A percentile compares a stretch with the other conserved stretches of the same genome.
Evolutionary conservation across 2,113 vertebrate species (phyloP).

Genomic region (Oncorhynchus nerka): DNA sequence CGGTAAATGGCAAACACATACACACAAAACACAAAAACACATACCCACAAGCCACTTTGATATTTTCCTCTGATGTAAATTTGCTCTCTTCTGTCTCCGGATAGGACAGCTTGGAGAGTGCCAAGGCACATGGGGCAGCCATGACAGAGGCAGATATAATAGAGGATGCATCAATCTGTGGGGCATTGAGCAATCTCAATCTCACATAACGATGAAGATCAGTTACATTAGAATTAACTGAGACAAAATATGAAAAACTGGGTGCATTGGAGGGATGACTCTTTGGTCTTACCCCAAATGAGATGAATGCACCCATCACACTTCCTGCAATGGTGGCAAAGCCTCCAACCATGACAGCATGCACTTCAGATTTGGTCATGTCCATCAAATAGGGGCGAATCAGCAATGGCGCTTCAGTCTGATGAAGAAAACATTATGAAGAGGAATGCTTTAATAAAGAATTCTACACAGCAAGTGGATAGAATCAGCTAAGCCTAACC

Average conservation of each 20-base stretch:
- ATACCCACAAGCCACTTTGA: conserved; percentile 73
- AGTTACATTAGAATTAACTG: not conserved
- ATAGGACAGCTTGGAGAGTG: conserved; percentile 89
- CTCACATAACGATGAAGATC: not conserved
- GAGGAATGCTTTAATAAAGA: not conserved
- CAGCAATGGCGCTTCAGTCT: conserved; percentile 90
- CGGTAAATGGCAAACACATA: conserved; percentile 43
- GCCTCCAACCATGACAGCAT: conserved; percentile 90
- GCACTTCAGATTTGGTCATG: conserved; percentile 92
- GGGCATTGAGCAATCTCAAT: not conserved
- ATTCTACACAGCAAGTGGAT: too few relatives aligned
- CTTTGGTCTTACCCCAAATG: conserved; percentile 82
- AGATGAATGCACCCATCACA: conserved; percentile 93
- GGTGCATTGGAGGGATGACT: not conserved
- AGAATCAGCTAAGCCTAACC: too few relatives aligned
- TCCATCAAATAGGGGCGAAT: conserved; percentile 86
- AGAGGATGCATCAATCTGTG: conserved; percentile 85
- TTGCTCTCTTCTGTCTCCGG: conserved; percentile 86
- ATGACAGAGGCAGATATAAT: conserved; percentile 93
- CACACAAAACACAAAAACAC: conserved; percentile 59
- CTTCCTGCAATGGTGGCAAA: conserved; percentile 94
- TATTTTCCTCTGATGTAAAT: conserved; percentile 70
- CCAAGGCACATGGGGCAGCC: conserved; percentile 92
- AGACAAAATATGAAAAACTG: not conserved
- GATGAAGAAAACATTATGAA: conserved; percentile 12